Conservation (phyloP, 2,797 vertebrate genomes). For the Taeniopygia guttata region DNA sequence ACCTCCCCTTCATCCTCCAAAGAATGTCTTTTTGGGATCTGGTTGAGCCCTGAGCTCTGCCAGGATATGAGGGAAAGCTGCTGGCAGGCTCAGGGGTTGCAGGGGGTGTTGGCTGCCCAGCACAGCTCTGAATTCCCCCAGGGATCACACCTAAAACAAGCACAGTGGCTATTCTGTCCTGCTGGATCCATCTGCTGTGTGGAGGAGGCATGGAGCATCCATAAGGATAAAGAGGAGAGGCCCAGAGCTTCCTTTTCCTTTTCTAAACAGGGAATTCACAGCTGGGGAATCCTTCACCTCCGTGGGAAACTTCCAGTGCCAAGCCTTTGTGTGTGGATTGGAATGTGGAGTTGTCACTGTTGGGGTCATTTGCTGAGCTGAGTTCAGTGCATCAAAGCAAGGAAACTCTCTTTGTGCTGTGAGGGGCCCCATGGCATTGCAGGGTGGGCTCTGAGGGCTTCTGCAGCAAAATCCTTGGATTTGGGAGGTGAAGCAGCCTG, state of each 20-base stretch:
- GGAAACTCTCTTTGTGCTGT: neutral
- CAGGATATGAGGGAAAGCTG: neutral
- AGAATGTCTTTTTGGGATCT: neutral
- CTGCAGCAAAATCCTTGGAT: accelerated
- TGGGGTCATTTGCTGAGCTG: neutral
- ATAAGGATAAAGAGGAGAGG: neutral
- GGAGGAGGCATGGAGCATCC: neutral
- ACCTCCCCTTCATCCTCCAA: neutral
- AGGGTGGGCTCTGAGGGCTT: accelerated
- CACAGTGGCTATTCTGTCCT: neutral
- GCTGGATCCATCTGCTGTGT: neutral
- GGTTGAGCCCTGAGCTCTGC: neutral
- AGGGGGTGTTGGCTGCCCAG: neutral
- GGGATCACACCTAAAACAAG: neutral
- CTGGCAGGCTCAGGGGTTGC: neutral
- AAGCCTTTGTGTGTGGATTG: neutral
- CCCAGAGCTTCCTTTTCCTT: neutral
- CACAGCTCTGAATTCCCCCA: neutral
- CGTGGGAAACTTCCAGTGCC: neutral
- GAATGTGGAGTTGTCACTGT: neutral
- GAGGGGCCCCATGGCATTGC: neutral
- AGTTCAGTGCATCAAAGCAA: accelerated
- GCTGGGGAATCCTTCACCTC: neutral
- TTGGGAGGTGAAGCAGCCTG: accelerated
- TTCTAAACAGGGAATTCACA: neutral